Evolutionary conservation across 2,888 invertebrate genomes (phyloP).

Genomic region (Slavum lentiscoides): DNA sequence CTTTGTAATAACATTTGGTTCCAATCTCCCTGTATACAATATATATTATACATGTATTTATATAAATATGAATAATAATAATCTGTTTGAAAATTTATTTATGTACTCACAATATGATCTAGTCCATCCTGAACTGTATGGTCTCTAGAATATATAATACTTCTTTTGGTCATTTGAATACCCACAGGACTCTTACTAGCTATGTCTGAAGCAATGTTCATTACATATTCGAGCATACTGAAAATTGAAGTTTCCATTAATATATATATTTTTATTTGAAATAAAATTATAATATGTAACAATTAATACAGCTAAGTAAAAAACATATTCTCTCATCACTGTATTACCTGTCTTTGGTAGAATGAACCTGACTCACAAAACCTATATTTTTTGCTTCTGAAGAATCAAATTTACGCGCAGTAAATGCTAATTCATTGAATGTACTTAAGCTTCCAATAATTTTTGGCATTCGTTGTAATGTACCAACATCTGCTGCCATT

Average conservation of each 20-base stretch:
- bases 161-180: slow-evolving; percentile 86
- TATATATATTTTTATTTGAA: too few relatives aligned
- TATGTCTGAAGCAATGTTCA: slow-evolving; percentile 77
- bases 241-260: slow-evolving; percentile 55
- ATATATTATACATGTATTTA: neutral
- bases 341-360: slow-evolving; percentile 69
- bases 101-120: slow-evolving; percentile 80
- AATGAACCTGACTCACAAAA: slow-evolving; percentile 76
- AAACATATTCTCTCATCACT: neutral
- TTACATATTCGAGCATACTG: slow-evolving; percentile 73
- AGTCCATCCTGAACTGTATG: slow-evolving; percentile 84
- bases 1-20: slow-evolving; percentile 89
- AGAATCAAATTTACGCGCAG: slow-evolving; percentile 77
- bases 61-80: neutral
- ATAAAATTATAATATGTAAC: neutral
- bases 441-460: slow-evolving; percentile 84
- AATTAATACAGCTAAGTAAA: neutral
- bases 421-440: slow-evolving; percentile 83
- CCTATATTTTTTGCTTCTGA: slow-evolving; percentile 81
- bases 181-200: slow-evolving; percentile 92
- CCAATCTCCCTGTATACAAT: slow-evolving; percentile 69
- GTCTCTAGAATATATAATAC: slow-evolving; percentile 82
- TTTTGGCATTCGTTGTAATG: slow-evolving; percentile 89
- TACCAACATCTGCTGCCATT: slow-evolving; percentile 94
- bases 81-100: neutral